phyloP scores from a whole-genome alignment of 2,113 vertebrate genomes.

The Merops nubicus region DNA sequence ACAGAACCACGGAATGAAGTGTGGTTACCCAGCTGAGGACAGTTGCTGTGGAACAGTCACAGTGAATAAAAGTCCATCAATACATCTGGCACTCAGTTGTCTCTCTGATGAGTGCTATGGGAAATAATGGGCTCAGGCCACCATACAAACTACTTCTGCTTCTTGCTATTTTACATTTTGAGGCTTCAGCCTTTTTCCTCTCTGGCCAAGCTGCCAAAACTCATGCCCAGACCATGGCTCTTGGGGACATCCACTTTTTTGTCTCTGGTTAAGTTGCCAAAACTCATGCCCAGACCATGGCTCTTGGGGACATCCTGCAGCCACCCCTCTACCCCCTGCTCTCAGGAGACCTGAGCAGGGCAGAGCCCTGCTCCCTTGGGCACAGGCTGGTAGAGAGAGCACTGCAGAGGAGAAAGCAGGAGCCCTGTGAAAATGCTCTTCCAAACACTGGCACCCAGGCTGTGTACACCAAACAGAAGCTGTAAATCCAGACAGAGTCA shows the following conservation, averaged over 20 bases:
- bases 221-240: background rate
- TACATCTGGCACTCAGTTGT: background rate
- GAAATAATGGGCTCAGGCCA: background rate
- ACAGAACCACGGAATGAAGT: background rate
- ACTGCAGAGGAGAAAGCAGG: background rate
- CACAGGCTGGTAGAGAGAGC: too few species aligned
- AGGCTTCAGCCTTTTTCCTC: background rate
- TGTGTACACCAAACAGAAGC: background rate
- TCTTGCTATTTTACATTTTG: background rate
- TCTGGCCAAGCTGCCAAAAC: background rate
- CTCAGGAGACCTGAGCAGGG: background rate
- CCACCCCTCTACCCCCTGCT: fast-evolving
- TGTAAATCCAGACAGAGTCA: background rate
- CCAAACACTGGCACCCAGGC: background rate
- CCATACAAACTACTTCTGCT: background rate
- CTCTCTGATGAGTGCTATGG: fast-evolving
- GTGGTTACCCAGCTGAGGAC: background rate
- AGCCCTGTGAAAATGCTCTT: background rate
- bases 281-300: background rate
- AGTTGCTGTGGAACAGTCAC: background rate
- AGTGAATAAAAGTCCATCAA: background rate
- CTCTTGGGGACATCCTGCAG: background rate
- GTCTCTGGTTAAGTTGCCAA: too few species aligned
- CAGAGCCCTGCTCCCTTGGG: background rate
- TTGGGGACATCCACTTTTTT: background rate